Percentiles rank a stretch among this genome's conserved stretches.
These are phyloP conservation scores for Macropodus opercularis DNA, from an alignment of 2,797 vertebrate genomes.

Conservation along the genomic window DNA sequence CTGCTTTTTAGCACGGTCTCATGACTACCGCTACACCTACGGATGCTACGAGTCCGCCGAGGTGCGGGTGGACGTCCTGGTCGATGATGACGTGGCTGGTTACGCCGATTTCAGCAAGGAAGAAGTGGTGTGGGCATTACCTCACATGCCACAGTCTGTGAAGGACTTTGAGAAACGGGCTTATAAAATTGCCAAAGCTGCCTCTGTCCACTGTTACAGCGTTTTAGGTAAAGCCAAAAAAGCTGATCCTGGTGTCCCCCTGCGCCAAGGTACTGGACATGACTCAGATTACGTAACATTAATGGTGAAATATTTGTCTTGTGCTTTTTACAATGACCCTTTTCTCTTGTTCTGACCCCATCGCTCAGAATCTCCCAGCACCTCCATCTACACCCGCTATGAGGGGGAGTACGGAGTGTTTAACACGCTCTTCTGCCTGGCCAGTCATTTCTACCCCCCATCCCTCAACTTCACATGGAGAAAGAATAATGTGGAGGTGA, in stretches of 20 bases:
- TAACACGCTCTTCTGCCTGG: constrained; percentile 32
- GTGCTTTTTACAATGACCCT: not conserved
- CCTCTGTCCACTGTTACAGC: constrained; percentile 9
- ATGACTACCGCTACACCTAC: constrained; percentile 19
- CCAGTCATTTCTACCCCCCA: constrained; percentile 36
- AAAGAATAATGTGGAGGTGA: constrained; percentile 15
- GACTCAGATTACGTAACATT: too few species aligned
- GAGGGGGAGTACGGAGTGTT: constrained; percentile 4
- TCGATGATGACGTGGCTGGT: not conserved
- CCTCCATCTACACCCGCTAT: constrained; percentile 20
- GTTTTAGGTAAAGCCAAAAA: not conserved
- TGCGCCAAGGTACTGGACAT: constrained; percentile 17
- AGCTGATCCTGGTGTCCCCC: not conserved
- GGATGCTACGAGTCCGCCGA: constrained; percentile 23
- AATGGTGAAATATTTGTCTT: too few species aligned
- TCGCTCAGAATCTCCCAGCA: constrained; percentile 18
- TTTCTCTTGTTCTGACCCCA: not conserved
- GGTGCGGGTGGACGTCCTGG: not conserved
- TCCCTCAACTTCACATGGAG: constrained; percentile 37
- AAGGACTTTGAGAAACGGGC: not conserved
- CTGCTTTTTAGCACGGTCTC: constrained; percentile 7
- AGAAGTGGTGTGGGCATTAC: constrained; percentile 2
- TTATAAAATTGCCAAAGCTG: constrained; percentile 2
- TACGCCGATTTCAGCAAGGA: constrained; percentile 27
- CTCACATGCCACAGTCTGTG: not conserved